Base-by-base conservation (phyloP, 2,888 invertebrate genomes). In the Andrena marginata region DNA sequence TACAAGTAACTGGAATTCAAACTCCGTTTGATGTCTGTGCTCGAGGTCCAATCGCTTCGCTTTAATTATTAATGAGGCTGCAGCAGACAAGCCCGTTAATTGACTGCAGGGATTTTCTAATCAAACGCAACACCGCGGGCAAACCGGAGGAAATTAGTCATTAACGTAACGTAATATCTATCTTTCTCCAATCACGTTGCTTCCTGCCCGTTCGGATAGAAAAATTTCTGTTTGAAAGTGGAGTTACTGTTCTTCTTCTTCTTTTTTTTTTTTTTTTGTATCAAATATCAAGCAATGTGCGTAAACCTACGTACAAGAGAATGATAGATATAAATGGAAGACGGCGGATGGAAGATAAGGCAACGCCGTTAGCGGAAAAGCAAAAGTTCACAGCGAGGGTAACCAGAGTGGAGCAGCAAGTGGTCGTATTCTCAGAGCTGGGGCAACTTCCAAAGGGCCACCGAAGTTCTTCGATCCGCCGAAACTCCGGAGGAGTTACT, bases 401-500 rank as follows among this genome's bases (percentile, higher is more conserved):
- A 85, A 83, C 79, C 68, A 51, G 75, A 62, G 80, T 48, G 67
- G 83, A 75, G 86, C 87, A 87, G 83, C 87, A 87, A 87, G 87
- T 88, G 88, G 85, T 87, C 83, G 87, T 87, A 87, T 88, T 87
- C 86, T 85, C 86, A 85, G 76, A 68, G 75, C 64, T 68, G 54
- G 56, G 63, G 54, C 68, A 85, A 86, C 78, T 85, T 87, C 74
- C 82, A 62, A 77, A 78, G 85, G 81, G 74, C 85, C 79, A 33
- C 59, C 78, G 71, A 87, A 87, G 81, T 87, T 80, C 70, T 83
- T 77, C 81, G 87, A 86, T 85, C 77, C 68, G 75, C 67, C 82
- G 70, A 86, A 87, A 87, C 82, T 88, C 73, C 54, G 29, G 51
- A 59, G 80, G 79, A 86, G 80, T 83, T 87, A 76, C 72, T 63